A percentile compares a stretch with the other conserved stretches of the same genome.
Conservation (phyloP, 2,797 vertebrate species). For the Onychomys leucogaster region DNA sequence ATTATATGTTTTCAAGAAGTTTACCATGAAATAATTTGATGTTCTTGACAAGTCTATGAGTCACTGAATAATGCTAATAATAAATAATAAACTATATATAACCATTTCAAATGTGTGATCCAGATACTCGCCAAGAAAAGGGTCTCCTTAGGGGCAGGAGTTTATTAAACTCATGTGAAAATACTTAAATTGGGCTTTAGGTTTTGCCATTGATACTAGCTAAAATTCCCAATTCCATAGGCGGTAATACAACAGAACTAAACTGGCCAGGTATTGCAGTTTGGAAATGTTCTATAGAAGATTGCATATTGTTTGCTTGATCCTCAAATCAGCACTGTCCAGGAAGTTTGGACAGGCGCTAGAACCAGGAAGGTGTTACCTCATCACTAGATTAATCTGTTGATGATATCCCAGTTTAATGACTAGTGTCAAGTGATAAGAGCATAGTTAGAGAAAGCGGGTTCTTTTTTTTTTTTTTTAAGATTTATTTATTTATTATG, state of each 20-base stretch:
- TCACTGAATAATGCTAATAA: background rate
- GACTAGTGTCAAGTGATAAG: background rate
- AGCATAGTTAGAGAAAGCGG: background rate
- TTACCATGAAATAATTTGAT: background rate
- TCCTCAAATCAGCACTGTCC: background rate
- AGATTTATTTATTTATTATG: no score
- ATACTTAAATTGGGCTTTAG: background rate
- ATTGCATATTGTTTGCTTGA: background rate
- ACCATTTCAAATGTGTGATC: constrained; percentile 27
- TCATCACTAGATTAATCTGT: background rate
- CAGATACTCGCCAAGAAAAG: background rate
- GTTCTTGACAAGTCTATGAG: background rate
- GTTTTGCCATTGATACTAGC: background rate
- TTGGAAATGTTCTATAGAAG: background rate
- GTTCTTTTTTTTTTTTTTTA: no score
- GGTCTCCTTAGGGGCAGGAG: background rate
- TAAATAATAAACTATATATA: constrained; percentile 27
- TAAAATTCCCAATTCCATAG: background rate
- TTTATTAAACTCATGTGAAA: background rate
- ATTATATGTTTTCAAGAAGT: constrained; percentile 34
- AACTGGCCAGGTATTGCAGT: background rate
- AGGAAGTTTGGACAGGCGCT: background rate
- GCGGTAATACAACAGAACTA: background rate
- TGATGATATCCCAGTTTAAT: background rate
- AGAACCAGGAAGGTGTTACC: background rate